Conservation (phyloP, 2,113 vertebrate genomes). For the Pedetes capensis region DNA sequence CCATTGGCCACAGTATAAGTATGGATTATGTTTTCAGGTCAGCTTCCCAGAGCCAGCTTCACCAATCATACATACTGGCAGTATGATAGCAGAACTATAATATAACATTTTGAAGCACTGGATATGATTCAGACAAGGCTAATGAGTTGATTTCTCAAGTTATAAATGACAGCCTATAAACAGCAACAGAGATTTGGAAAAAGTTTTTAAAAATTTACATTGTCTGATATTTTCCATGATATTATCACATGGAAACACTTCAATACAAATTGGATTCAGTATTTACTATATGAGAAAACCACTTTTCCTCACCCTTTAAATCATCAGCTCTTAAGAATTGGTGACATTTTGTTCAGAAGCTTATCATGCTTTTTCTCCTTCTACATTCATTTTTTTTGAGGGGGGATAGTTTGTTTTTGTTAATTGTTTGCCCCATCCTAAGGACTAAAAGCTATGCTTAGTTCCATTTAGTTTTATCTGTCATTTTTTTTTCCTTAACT, state of each 20-base stretch:
- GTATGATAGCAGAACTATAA: not conserved
- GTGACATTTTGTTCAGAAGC: constrained; percentile 5
- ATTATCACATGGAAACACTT: not conserved
- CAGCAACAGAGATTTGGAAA: not conserved
- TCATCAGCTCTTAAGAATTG: not conserved
- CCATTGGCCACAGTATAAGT: not conserved
- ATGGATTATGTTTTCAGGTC: not conserved
- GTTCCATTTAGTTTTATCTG: not conserved
- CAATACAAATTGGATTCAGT: not conserved
- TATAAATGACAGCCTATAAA: constrained; percentile 4
- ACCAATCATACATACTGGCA: not conserved
- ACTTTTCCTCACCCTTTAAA: not conserved
- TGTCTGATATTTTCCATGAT: not conserved
- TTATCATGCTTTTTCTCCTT: not conserved
- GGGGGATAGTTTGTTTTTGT: not conserved
- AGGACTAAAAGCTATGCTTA: constrained; percentile 1
- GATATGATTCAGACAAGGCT: not conserved
- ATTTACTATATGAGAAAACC: not conserved
- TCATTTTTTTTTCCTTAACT: not conserved
- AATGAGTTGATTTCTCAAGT: not conserved
- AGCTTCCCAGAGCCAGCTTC: not conserved
- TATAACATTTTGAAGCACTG: not conserved
- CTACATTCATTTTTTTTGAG: too few relatives aligned
- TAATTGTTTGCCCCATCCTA: not conserved
- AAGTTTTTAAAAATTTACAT: not conserved